Base-by-base conservation (phyloP, 2,888 invertebrate genomes). In the Melinaea marsaeus region DNA sequence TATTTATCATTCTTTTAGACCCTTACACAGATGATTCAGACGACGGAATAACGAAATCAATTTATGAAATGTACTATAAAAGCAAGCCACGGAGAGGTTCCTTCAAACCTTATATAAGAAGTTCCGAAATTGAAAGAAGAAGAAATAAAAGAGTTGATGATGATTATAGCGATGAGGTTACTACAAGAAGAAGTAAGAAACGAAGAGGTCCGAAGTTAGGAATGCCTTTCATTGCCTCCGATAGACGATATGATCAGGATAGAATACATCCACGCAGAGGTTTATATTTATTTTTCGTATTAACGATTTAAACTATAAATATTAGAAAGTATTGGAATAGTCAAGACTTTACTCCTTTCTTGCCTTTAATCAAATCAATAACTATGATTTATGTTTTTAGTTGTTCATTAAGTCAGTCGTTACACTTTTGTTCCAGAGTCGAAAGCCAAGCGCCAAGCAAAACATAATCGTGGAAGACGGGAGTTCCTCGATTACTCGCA, bases 41-140 rank as follows among this genome's bases (percentile, higher is more conserved):
- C 2, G 89, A 86, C 2, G 88, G 84, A 0, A 75, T 89, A 11
- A 89, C 89, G 0, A 86, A 80, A 64, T 89, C 89, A 0, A 88
- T 89, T 1, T 88, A 84, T 69, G 88, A 88, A 22, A 89, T 89
- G 89, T 89, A 89, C 62, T 89, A 87, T 70, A 85, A 80, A 69
- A 73, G 65, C 0, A 75, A 67, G 62, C 68, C 75, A 0, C 71
- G 62, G 58, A 61, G 62, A 22, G 62, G 58, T 3, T 13, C 62
- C 0, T 69, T 68, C 33, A 74, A 72, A 55, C 70, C 72, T 0
- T 55, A 68, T 7, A 35, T 69, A 22, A 67, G 74, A 62, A 62
- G 56, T 60, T 63, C 70, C 34, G 66, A 71, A 54, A 71, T 66
- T 9, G 65, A 58, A 69, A 70, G 69, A 67, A 63, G 59, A 61